These are phyloP conservation scores for Neofelis nebulosa DNA, from an alignment of 2,113 vertebrate species.

Conservation along the genomic window DNA sequence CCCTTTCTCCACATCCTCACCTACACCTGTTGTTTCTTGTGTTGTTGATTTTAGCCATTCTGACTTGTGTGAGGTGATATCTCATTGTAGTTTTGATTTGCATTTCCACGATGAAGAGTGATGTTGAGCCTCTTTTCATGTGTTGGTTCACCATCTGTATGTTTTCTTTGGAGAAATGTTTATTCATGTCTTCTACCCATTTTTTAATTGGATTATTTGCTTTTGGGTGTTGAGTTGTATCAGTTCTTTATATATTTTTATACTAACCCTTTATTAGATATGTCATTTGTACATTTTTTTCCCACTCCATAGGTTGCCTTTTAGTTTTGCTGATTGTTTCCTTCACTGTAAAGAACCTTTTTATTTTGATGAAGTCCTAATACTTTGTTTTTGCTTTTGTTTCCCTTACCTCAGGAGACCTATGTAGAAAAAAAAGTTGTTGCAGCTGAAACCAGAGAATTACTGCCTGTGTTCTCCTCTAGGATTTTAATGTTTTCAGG, in stretches of 20 bases:
- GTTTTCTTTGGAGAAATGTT: not conserved
- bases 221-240: not conserved
- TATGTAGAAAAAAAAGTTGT: not conserved
- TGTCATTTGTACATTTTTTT: not conserved
- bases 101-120: not conserved
- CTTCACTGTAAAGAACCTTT: not conserved
- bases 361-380: no score
- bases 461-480: not conserved
- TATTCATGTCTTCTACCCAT: not conserved
- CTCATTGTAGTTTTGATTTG: not conserved
- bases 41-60: not conserved
- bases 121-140: not conserved
- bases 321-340: not conserved
- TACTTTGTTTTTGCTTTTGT: not conserved
- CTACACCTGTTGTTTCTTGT: not conserved
- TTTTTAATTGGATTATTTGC: not conserved
- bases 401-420: not conserved
- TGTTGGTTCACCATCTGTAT: not conserved
- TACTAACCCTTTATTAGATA: not conserved
- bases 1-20: not conserved
- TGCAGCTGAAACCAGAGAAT: not conserved
- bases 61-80: not conserved
- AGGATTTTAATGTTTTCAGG: not conserved
- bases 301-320: not conserved
- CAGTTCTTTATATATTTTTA: not conserved